Conservation (phyloP, 2,113 vertebrate genomes). For the Nyctereutes procyonoides region DNA sequence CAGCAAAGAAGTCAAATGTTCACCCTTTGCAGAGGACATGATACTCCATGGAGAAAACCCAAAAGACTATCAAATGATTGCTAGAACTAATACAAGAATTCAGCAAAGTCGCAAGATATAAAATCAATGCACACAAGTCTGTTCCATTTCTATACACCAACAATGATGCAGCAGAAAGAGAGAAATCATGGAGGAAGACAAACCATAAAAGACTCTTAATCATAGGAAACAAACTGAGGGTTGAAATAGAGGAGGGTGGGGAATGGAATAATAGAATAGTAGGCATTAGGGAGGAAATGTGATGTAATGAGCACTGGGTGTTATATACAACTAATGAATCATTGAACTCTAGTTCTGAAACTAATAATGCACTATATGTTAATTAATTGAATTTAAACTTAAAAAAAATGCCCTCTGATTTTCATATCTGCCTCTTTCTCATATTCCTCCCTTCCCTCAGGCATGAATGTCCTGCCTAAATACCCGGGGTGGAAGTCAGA, state of each 20-base stretch:
- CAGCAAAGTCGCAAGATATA: background rate
- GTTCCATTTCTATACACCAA: background rate
- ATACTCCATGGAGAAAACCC: background rate
- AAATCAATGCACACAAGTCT: background rate
- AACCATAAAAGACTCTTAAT: background rate
- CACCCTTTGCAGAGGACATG: background rate
- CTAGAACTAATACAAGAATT: background rate
- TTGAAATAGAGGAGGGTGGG: too few species aligned
- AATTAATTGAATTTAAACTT: background rate
- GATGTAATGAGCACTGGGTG: background rate
- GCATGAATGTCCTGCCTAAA: background rate
- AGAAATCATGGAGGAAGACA: background rate
- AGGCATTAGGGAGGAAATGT: too few species aligned
- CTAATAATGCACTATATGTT: background rate
- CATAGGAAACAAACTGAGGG: background rate
- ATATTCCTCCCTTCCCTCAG: background rate
- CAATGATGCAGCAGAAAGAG: background rate
- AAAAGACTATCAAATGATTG: background rate
- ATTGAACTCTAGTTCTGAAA: background rate
- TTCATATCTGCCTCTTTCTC: background rate
- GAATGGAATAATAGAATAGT: too few species aligned
- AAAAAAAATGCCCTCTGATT: background rate
- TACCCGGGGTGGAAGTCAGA: background rate
- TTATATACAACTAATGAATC: background rate
- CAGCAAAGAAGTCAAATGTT: background rate